Evolutionary conservation across 1,140 invertebrate species (phyloP).

Genomic region (Steinernema khuongi): DNA sequence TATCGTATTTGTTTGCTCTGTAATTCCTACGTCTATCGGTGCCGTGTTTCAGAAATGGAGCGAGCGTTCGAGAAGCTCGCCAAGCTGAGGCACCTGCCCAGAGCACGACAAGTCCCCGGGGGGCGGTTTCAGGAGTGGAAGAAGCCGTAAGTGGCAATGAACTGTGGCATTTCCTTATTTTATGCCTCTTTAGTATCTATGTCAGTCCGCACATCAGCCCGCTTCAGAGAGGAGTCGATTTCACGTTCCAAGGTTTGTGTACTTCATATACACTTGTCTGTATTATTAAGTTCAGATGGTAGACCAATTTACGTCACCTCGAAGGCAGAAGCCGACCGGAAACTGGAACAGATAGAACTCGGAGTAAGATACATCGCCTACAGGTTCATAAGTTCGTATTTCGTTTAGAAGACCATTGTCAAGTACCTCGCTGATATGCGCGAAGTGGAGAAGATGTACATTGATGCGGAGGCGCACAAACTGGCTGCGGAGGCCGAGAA

Average conservation of each 20-base stretch:
- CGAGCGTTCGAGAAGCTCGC: neutral
- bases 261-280: neutral
- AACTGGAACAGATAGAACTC: neutral
- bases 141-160: neutral
- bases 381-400: neutral
- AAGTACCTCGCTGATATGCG: neutral
- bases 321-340: neutral
- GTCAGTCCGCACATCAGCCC: neutral
- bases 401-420: neutral
- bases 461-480: neutral
- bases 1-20: neutral
- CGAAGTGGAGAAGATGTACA: slow-evolving; percentile 3
- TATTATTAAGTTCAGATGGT: neutral
- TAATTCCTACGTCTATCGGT: neutral
- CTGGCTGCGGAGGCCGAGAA: neutral
- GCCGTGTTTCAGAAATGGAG: neutral
- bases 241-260: neutral
- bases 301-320: neutral
- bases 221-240: neutral
- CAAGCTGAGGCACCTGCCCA: neutral
- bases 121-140: neutral
- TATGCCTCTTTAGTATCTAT: neutral
- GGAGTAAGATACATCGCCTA: neutral
- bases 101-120: neutral
- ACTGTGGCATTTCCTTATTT: neutral